Percentiles rank a stretch among this genome's conserved stretches.
Evolutionary conservation across 1,140 invertebrate species (phyloP).

Genomic region (Parapsyche elsis): DNA sequence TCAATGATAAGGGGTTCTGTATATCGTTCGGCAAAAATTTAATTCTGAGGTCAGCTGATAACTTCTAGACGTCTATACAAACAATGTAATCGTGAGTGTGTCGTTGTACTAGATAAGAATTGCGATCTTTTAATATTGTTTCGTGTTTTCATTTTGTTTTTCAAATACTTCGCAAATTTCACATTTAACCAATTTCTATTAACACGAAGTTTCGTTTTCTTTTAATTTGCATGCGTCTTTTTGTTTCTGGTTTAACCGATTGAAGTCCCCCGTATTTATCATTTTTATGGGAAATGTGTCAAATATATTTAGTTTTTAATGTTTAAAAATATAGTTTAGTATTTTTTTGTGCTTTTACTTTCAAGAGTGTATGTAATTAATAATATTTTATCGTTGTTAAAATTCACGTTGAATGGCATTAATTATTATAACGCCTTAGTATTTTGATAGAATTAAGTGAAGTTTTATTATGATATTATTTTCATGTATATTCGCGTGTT

Average conservation of each 20-base stretch:
- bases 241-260: neutral
- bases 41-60: slow-evolving; percentile 14
- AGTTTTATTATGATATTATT: slow-evolving; percentile 12
- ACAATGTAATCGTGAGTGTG: neutral
- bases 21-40: neutral
- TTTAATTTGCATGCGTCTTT: neutral
- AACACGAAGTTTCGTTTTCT: neutral
- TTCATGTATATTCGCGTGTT: slow-evolving; percentile 8
- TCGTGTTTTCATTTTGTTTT: no score
- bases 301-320: slow-evolving; percentile 22
- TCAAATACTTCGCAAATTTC: no score
- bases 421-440: no score
- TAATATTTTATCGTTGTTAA: neutral
- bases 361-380: neutral
- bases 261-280: neutral
- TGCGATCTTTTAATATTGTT: neutral
- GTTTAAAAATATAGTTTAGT: slow-evolving; percentile 17
- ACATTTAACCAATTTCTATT: no score
- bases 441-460: neutral
- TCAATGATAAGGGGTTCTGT: slow-evolving; percentile 11
- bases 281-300: slow-evolving; percentile 35
- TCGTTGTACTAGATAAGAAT: neutral
- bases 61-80: neutral
- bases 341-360: slow-evolving; percentile 22
- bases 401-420: neutral